Evolutionary conservation across 2,797 vertebrate species (phyloP).

Genomic region (Anguilla anguilla): DNA sequence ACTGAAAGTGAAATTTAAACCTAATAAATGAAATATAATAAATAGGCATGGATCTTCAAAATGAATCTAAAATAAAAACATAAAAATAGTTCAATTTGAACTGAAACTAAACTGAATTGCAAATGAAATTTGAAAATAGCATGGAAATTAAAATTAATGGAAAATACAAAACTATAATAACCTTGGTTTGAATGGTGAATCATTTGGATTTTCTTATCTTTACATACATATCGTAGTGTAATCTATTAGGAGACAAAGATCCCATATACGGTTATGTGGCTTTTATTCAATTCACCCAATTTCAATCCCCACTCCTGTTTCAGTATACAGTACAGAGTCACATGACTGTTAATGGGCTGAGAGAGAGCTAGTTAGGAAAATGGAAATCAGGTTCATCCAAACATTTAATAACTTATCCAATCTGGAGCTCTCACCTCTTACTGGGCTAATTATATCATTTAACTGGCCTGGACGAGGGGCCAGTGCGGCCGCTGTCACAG

Average conservation of each 20-base stretch:
- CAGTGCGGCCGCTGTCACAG: slow-evolving; percentile 55
- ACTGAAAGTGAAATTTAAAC: not conserved
- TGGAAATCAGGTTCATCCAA: slow-evolving; percentile 75
- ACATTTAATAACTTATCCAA: slow-evolving; percentile 79
- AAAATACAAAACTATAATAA: too few species aligned
- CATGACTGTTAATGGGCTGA: slow-evolving; percentile 74
- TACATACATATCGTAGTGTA: not conserved
- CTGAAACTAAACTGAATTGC: not conserved
- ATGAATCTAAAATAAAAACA: not conserved
- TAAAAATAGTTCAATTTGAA: not conserved
- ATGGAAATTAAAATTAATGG: not conserved
- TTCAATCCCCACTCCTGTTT: slow-evolving; percentile 64
- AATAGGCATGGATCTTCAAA: not conserved
- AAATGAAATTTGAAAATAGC: not conserved
- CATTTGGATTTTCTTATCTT: not conserved
- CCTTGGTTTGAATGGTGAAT: not conserved
- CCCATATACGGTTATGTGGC: slow-evolving; percentile 49
- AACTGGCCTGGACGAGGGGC: slow-evolving; percentile 63
- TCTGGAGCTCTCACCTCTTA: slow-evolving; percentile 68
- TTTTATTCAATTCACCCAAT: slow-evolving; percentile 69
- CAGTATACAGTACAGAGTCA: slow-evolving; percentile 71
- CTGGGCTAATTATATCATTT: slow-evolving; percentile 74
- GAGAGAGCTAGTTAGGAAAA: slow-evolving; percentile 65
- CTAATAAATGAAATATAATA: not conserved
- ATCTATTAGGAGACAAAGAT: not conserved